A percentile compares a stretch with the other conserved stretches of the same genome.
Evolutionary conservation across 2,797 vertebrate genomes (phyloP).

Genomic region (Cetoscarus ocellatus): DNA sequence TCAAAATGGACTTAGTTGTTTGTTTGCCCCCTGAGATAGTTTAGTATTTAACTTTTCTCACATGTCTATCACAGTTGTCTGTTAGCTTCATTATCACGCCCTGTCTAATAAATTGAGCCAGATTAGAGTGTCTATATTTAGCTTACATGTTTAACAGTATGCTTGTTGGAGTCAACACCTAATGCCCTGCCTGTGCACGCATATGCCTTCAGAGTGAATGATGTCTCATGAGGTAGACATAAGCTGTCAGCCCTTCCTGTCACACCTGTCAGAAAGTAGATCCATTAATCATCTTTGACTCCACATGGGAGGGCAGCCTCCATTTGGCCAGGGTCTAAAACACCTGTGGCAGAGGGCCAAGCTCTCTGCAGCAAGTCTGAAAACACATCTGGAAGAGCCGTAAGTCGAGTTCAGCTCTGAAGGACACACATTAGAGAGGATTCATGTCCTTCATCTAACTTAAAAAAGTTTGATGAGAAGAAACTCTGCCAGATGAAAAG

Average conservation of each 20-base stretch:
- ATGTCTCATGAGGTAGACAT: slow-evolving; percentile 58
- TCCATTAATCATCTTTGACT: slow-evolving; percentile 78
- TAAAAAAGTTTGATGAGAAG: slow-evolving; percentile 48
- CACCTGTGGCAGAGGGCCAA: slow-evolving; percentile 60
- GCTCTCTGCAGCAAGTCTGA: slow-evolving; percentile 19
- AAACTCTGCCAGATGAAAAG: slow-evolving; percentile 41
- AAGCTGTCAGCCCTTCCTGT: slow-evolving; percentile 66
- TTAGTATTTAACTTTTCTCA: too few species aligned
- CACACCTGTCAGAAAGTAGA: slow-evolving; percentile 60
- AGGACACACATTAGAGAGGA: slow-evolving; percentile 36
- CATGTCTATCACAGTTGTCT: not conserved
- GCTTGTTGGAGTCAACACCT: slow-evolving; percentile 16
- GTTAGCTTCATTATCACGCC: slow-evolving; percentile 8
- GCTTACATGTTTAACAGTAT: slow-evolving; percentile 15
- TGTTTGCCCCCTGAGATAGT: too few species aligned
- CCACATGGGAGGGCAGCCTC: slow-evolving; percentile 53
- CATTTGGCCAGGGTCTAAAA: slow-evolving; percentile 50
- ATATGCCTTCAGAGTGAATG: slow-evolving; percentile 40
- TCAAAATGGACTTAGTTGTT: too few species aligned
- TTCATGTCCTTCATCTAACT: slow-evolving; percentile 51
- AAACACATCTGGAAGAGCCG: slow-evolving; percentile 48
- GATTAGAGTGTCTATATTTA: slow-evolving; percentile 32
- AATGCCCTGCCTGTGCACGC: slow-evolving; percentile 43
- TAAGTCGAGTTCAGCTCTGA: slow-evolving; percentile 48
- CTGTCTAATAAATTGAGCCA: slow-evolving; percentile 10